Evolutionary conservation across 2,113 vertebrate species (phyloP).

Genomic region (Micromys minutus): DNA sequence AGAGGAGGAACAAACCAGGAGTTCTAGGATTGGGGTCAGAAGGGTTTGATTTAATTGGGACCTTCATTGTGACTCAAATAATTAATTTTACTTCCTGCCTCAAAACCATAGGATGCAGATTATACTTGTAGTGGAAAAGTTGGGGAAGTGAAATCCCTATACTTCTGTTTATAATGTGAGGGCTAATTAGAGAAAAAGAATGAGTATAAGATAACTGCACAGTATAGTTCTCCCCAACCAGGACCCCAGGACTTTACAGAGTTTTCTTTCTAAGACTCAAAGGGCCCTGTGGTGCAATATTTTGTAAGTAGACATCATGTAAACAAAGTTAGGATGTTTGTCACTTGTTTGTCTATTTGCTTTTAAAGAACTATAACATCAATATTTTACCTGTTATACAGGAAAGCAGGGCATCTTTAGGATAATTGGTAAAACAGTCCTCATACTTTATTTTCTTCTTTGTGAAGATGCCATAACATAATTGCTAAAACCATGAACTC

Average conservation of each 20-base stretch:
- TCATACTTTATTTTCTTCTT: slow-evolving; percentile 14
- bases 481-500: not conserved
- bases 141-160: slow-evolving; percentile 24
- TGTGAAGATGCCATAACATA: not conserved
- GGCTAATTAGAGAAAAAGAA: slow-evolving; percentile 5
- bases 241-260: not conserved
- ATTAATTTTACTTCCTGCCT: not conserved
- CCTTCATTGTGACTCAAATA: slow-evolving; percentile 24
- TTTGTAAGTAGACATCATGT: not conserved
- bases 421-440: not conserved
- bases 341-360: not conserved
- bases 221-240: not conserved
- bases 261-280: slow-evolving; percentile 43
- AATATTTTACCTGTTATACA: slow-evolving; percentile 4
- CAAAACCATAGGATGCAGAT: not conserved
- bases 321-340: slow-evolving; percentile 27
- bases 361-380: slow-evolving; percentile 41
- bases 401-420: slow-evolving; percentile 1
- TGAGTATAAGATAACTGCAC: slow-evolving; percentile 5
- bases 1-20: slow-evolving; percentile 7
- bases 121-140: slow-evolving; percentile 24
- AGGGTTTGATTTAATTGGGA: not conserved
- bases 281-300: not conserved
- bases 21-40: not conserved
- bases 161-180: slow-evolving; percentile 37